Percentiles rank a stretch among this genome's conserved stretches.
These are phyloP conservation scores for Machimus atricapillus DNA, from an alignment of 2,888 invertebrate species.

Conservation along the genomic window DNA sequence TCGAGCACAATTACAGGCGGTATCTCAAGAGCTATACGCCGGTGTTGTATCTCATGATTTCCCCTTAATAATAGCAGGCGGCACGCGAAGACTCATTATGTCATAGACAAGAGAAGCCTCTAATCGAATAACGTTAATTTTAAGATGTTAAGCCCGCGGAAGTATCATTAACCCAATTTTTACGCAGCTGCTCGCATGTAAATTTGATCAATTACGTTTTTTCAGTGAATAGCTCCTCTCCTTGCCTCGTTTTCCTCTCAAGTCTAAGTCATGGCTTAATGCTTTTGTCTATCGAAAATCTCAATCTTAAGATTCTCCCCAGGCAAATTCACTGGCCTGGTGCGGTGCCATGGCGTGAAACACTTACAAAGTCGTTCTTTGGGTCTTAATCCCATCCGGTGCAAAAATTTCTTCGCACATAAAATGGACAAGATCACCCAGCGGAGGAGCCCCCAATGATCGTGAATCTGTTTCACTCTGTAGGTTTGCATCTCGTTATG, in stretches of 20 bases:
- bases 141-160: not conserved
- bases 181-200: not conserved
- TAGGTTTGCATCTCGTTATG: slow-evolving; percentile 17
- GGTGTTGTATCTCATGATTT: not conserved
- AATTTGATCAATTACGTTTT: slow-evolving; percentile 6
- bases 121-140: slow-evolving; percentile 3
- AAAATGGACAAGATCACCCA: not conserved
- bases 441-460: not conserved
- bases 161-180: slow-evolving; percentile 19
- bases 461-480: not conserved
- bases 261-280: not conserved
- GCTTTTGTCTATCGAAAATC: not conserved
- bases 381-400: not conserved
- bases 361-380: not conserved
- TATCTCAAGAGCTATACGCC: not conserved
- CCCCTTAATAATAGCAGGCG: not conserved
- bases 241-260: not conserved
- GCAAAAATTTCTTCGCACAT: not conserved
- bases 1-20: not conserved
- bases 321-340: not conserved
- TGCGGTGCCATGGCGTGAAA: not conserved
- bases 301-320: not conserved
- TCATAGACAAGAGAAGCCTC: not conserved
- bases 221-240: not conserved
- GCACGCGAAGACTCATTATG: not conserved